A percentile compares a stretch with the other conserved stretches of the same genome.
Evolutionary conservation across 2,888 invertebrate species (phyloP).

Genomic region (Pegoplata infirma): DNA sequence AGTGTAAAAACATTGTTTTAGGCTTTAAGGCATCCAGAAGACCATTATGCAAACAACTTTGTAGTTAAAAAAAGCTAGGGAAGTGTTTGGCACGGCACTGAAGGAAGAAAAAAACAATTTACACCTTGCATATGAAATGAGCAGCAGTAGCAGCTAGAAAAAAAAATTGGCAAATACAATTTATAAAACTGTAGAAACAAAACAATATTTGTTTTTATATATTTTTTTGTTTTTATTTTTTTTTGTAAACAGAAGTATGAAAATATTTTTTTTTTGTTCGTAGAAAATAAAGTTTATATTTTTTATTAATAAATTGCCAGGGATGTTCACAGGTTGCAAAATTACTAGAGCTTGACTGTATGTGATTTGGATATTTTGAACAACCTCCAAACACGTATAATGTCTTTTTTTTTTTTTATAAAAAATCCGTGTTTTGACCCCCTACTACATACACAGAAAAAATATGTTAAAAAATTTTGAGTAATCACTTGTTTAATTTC

Average conservation of each 20-base stretch:
- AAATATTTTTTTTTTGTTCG: background rate
- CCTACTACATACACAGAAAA: too few relatives aligned
- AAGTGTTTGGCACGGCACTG: background rate
- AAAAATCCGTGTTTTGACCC: too few relatives aligned
- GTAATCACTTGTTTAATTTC: too few relatives aligned
- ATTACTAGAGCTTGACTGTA: too few relatives aligned
- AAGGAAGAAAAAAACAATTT: constrained; percentile 41
- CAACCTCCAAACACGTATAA: too few relatives aligned
- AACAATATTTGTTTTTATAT: background rate
- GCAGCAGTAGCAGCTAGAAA: constrained; percentile 23
- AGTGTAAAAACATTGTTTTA: constrained; percentile 6
- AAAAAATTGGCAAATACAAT: constrained; percentile 24
- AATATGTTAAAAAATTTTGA: too few relatives aligned
- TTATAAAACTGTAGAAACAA: constrained; percentile 4
- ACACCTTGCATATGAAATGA: constrained; percentile 59
- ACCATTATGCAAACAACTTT: constrained; percentile 24
- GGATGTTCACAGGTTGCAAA: too few relatives aligned
- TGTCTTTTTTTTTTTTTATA: too few relatives aligned
- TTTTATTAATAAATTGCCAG: background rate
- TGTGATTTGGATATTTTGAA: too few relatives aligned
- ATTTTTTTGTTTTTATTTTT: background rate
- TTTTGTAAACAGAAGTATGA: background rate
- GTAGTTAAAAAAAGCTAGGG: constrained; percentile 1
- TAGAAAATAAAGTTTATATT: background rate
- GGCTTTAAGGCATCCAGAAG: background rate